These are phyloP conservation scores for Eidolon dupreanum DNA, from an alignment of 2,797 vertebrate species.

Conservation along the genomic window DNA sequence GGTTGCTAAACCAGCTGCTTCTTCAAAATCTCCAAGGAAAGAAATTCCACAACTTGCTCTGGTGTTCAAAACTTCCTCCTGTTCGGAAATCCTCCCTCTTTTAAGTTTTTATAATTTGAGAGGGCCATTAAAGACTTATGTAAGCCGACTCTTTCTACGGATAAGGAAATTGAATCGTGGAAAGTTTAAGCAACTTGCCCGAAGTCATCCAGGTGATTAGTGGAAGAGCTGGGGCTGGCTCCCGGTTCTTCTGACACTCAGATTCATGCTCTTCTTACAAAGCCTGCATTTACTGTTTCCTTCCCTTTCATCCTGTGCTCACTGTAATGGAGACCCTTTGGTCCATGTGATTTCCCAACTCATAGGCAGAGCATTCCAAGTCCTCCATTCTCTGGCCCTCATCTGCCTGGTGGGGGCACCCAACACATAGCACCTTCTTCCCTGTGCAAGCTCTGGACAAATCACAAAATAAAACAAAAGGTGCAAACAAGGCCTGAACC, in stretches of 20 bases:
- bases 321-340: not conserved
- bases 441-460: not conserved
- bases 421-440: not conserved
- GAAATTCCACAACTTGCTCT: not conserved
- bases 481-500: not conserved
- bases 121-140: not conserved
- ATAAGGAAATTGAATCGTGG: not conserved
- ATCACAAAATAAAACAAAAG: not conserved
- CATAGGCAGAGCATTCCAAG: not conserved
- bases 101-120: not conserved
- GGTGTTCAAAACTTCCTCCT: not conserved
- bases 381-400: not conserved
- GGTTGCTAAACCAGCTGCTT: not conserved
- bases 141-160: not conserved
- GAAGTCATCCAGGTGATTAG: not conserved
- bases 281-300: not conserved
- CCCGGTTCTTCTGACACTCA: not conserved
- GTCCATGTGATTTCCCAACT: not conserved
- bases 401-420: not conserved
- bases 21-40: conserved; percentile 1
- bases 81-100: not conserved
- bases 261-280: not conserved
- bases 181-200: not conserved
- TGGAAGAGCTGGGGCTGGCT: not conserved
- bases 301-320: not conserved